Conservation (phyloP, 2,113 vertebrate species). For the Clarias batrachus region DNA sequence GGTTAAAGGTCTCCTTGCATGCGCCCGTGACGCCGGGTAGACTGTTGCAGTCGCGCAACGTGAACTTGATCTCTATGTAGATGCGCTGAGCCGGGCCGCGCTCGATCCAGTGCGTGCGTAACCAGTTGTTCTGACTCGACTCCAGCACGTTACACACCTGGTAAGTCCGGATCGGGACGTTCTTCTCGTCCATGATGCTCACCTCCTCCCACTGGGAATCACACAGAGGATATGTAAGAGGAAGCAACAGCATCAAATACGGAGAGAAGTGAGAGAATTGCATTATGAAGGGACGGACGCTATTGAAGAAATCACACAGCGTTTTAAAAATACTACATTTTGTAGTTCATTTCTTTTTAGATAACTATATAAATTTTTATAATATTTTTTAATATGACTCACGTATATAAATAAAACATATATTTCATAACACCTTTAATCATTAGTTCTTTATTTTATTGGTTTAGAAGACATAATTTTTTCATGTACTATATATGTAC, state of each 20-base stretch:
- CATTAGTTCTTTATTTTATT: background rate
- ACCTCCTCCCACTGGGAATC: conserved; percentile 94
- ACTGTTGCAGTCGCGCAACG: conserved; percentile 96
- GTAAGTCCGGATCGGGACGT: conserved; percentile 95
- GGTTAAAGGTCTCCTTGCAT: conserved; percentile 98
- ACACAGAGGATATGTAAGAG: conserved; percentile 9
- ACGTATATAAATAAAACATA: background rate
- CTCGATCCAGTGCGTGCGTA: conserved; percentile 97
- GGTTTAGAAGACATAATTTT: background rate
- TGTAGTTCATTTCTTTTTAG: background rate
- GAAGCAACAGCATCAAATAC: background rate
- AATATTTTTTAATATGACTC: background rate
- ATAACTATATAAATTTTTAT: background rate
- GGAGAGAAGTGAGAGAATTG: background rate
- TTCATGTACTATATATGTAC: background rate
- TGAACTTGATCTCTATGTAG: conserved; percentile 99
- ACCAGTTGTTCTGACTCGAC: conserved; percentile 95
- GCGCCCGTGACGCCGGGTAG: conserved; percentile 96
- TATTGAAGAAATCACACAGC: background rate
- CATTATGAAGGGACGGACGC: background rate
- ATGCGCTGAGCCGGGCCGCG: conserved; percentile 91
- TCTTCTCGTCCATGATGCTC: conserved; percentile 99
- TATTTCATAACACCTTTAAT: background rate
- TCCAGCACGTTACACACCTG: conserved; percentile 99
- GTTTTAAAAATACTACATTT: too few relatives aligned